Evolutionary conservation across 2,113 vertebrate genomes (phyloP).

Genomic region (Pheucticus melanocephalus): DNA sequence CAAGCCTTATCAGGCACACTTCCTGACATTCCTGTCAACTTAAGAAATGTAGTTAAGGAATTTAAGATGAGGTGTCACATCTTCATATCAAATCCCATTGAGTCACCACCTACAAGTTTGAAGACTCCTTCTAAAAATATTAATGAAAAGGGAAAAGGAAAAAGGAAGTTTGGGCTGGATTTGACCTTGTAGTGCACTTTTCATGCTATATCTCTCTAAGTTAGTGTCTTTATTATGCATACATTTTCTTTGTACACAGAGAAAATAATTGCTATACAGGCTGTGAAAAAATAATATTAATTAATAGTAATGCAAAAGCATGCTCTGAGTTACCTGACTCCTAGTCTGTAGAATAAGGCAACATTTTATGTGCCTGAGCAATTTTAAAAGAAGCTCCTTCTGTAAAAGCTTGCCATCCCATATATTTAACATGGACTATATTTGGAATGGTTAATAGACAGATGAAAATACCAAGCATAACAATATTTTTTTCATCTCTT

Average conservation of each 20-base stretch:
- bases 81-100: slow-evolving; percentile 79
- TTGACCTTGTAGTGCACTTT: slow-evolving; percentile 31
- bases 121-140: slow-evolving; percentile 72
- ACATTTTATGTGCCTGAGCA: neutral
- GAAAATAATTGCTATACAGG: neutral
- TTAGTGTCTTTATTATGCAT: neutral
- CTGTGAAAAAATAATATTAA: slow-evolving; percentile 5
- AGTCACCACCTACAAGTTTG: slow-evolving; percentile 81
- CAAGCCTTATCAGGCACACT: slow-evolving; percentile 80
- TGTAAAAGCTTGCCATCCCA: neutral
- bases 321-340: neutral
- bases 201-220: neutral
- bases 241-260: neutral
- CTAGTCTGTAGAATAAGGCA: slow-evolving; percentile 1
- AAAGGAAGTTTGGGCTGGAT: slow-evolving; percentile 50
- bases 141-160: slow-evolving; percentile 63
- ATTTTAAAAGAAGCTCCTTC: slow-evolving; percentile 10
- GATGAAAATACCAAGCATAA: slow-evolving; percentile 42
- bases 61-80: slow-evolving; percentile 90
- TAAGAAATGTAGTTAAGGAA: slow-evolving; percentile 79
- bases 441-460: slow-evolving; percentile 43
- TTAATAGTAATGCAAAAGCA: neutral
- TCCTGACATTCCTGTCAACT: slow-evolving; percentile 81
- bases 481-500: slow-evolving; percentile 38
- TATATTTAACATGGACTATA: slow-evolving; percentile 16